These are phyloP conservation scores for Lepus americanus DNA, from an alignment of 2,113 vertebrate species.

Conservation along the genomic window DNA sequence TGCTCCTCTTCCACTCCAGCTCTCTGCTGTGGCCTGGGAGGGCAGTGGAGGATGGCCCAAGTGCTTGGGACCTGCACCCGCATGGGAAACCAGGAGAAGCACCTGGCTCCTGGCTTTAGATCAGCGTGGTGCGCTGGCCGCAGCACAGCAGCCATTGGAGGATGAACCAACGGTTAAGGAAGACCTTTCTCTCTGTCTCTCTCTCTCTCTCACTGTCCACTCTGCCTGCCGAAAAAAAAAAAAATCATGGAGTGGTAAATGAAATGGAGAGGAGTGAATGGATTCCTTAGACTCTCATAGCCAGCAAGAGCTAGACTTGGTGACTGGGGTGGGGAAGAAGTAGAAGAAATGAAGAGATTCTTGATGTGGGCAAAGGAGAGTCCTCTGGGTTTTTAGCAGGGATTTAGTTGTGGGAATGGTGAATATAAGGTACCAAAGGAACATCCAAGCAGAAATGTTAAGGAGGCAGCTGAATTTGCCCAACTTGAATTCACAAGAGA, in stretches of 20 bases:
- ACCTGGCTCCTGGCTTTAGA: too few species aligned
- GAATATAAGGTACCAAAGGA: constrained; percentile 8
- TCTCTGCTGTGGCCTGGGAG: too few species aligned
- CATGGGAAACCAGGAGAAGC: too few species aligned
- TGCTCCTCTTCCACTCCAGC: too few species aligned
- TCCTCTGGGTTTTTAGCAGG: background rate
- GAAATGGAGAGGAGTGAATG: background rate
- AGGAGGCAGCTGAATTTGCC: background rate
- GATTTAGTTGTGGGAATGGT: background rate
- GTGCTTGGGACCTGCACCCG: too few species aligned
- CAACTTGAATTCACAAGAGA: constrained; percentile 6
- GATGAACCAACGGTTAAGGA: too few species aligned
- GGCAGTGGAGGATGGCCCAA: too few species aligned
- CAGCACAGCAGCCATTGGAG: too few species aligned
- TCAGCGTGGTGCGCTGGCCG: too few species aligned
- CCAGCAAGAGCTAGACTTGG: background rate
- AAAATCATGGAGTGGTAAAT: background rate
- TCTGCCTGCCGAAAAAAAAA: too few species aligned
- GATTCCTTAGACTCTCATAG: constrained; percentile 3
- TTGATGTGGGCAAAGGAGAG: constrained; percentile 37
- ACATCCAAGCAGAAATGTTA: background rate
- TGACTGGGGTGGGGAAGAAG: background rate
- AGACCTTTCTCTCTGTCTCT: too few species aligned
- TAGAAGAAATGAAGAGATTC: background rate
- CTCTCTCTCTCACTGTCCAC: too few species aligned